Percentiles rank a stretch among this genome's conserved stretches.
These are phyloP conservation scores for Bradypodion ventrale DNA, from an alignment of 2,797 vertebrate species.

Conservation along the genomic window DNA sequence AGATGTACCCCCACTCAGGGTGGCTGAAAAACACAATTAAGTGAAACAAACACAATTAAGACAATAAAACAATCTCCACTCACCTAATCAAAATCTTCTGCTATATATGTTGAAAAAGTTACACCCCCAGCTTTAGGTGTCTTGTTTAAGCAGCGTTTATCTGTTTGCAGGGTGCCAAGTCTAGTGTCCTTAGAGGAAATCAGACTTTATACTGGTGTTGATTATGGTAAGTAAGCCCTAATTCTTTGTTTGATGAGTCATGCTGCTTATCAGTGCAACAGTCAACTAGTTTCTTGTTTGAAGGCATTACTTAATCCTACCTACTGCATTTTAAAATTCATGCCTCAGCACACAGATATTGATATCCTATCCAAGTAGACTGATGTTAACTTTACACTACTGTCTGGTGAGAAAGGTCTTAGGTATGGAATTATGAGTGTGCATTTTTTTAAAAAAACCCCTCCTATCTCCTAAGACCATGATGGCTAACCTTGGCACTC, in stretches of 20 bases:
- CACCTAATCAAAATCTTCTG: too few relatives aligned
- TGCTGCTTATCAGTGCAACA: background rate
- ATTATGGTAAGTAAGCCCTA: conserved; percentile 82
- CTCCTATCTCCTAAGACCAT: too few relatives aligned
- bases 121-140: background rate
- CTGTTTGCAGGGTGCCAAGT: conserved; percentile 84
- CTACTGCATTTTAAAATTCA: background rate
- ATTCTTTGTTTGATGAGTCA: background rate
- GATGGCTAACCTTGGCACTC: too few relatives aligned
- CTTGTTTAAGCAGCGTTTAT: conserved; percentile 2
- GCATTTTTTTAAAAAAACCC: background rate
- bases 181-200: conserved; percentile 93
- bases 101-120: background rate
- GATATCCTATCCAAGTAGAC: background rate
- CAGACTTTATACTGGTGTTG: conserved; percentile 87
- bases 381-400: too few relatives aligned
- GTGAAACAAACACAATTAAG: too few relatives aligned
- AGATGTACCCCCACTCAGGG: too few relatives aligned
- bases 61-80: too few relatives aligned
- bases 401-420: background rate
- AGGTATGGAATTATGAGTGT: too few relatives aligned
- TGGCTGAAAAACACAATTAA: too few relatives aligned
- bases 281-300: background rate
- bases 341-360: background rate
- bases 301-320: background rate